A percentile compares a stretch with the other conserved stretches of the same genome.
Conservation (phyloP, 2,113 vertebrate species). For the Nymphicus hollandicus region DNA sequence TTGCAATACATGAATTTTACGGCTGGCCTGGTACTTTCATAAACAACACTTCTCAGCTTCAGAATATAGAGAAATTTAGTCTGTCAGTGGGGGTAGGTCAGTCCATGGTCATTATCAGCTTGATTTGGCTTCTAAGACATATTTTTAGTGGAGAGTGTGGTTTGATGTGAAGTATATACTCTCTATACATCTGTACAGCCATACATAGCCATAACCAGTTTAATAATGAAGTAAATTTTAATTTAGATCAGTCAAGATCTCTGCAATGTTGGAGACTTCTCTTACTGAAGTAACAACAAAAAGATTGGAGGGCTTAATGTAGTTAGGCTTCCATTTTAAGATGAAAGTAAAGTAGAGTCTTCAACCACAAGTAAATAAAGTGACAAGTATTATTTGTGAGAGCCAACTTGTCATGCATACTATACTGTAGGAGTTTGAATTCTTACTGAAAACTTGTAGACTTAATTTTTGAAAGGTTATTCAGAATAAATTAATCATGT, state of each 20-base stretch:
- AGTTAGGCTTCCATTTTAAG: neutral
- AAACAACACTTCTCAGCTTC: neutral
- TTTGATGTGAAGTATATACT: neutral
- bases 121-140: neutral
- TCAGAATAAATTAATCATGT: neutral
- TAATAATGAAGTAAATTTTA: neutral
- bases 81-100: neutral
- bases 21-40: neutral
- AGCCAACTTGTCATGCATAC: rapidly evolving
- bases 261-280: neutral
- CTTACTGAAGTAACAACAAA: neutral
- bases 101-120: neutral
- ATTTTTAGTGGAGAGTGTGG: neutral
- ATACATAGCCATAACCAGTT: neutral
- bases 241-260: neutral
- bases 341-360: neutral
- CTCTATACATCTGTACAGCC: neutral
- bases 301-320: neutral
- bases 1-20: neutral
- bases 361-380: neutral
- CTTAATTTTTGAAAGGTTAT: neutral
- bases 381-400: neutral
- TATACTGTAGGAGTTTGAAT: neutral
- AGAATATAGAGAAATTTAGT: neutral
- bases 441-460: neutral